Conservation (phyloP, 1,140 invertebrate genomes). For the Neelides sp. region DNA sequence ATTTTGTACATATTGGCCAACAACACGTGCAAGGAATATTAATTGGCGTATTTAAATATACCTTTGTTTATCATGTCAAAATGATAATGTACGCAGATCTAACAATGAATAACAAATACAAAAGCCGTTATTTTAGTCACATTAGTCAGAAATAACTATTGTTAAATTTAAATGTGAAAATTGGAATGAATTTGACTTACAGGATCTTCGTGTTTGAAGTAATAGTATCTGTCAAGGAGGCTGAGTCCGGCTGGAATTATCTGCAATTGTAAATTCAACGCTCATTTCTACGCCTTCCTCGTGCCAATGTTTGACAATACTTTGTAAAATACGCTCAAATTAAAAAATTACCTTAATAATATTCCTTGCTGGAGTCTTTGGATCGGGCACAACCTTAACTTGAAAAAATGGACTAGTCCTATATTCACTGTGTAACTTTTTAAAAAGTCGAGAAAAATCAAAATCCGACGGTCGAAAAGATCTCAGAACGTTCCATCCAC, state of each 20-base stretch:
- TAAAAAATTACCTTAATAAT: slow-evolving; percentile 39
- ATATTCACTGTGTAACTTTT: slow-evolving; percentile 38
- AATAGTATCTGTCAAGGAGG: slow-evolving; percentile 42
- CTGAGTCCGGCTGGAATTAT: slow-evolving; percentile 41
- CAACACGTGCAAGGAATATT: too few relatives aligned
- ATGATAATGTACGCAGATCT: too few relatives aligned
- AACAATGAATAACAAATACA: too few relatives aligned
- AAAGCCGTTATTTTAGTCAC: too few relatives aligned
- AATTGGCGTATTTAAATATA: too few relatives aligned
- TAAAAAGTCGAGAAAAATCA: slow-evolving; percentile 36
- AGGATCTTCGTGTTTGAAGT: slow-evolving; percentile 37
- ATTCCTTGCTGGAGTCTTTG: slow-evolving; percentile 35
- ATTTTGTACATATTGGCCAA: too few relatives aligned
- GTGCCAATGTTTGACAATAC: too few relatives aligned
- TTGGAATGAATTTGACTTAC: slow-evolving; percentile 32
- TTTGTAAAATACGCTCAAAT: background rate
- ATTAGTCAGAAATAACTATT: too few relatives aligned
- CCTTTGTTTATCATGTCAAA: too few relatives aligned
- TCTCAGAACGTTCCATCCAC: slow-evolving; percentile 42
- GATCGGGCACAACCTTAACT: slow-evolving; percentile 41
- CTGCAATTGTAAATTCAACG: slow-evolving; percentile 31
- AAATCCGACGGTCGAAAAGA: slow-evolving; percentile 38
- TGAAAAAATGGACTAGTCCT: slow-evolving; percentile 41
- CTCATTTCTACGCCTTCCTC: too few relatives aligned
- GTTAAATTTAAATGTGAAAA: background rate